These are phyloP conservation scores for Vimba vimba DNA, from an alignment of 2,113 vertebrate genomes.

Conservation along the genomic window DNA sequence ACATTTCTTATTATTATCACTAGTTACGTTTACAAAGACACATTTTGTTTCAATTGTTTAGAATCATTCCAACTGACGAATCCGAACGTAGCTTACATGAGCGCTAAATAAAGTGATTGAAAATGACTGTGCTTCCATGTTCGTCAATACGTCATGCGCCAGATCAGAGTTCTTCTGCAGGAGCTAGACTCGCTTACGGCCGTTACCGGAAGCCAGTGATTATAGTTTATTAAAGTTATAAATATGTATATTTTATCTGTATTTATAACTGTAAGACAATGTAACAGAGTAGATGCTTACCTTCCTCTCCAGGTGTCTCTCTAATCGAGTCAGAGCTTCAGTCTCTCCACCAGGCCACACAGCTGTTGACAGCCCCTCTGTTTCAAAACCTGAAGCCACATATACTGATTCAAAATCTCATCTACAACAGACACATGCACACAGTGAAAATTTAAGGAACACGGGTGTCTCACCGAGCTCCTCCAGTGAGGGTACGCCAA, in stretches of 20 bases:
- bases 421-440: neutral
- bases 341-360: conserved; percentile 96
- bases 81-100: too few relatives aligned
- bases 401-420: neutral
- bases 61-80: too few relatives aligned
- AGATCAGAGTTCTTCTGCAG: too few relatives aligned
- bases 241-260: too few relatives aligned
- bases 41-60: too few relatives aligned
- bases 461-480: conserved; percentile 78
- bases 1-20: neutral
- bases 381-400: conserved; percentile 86
- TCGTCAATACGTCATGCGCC: too few relatives aligned
- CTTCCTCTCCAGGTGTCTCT: conserved; percentile 94
- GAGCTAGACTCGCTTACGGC: too few relatives aligned
- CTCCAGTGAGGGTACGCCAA: conserved; percentile 86
- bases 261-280: neutral
- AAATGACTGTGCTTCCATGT: too few relatives aligned
- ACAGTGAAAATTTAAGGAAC: conserved; percentile 61
- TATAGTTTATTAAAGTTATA: too few relatives aligned
- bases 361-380: conserved; percentile 86
- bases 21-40: too few relatives aligned
- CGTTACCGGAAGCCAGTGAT: too few relatives aligned
- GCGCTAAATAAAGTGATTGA: too few relatives aligned
- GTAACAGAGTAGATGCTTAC: conserved; percentile 63
- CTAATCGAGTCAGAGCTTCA: conserved; percentile 90